Base-by-base conservation (phyloP, 1,140 invertebrate species). In the Hydropsyche tenuis region DNA sequence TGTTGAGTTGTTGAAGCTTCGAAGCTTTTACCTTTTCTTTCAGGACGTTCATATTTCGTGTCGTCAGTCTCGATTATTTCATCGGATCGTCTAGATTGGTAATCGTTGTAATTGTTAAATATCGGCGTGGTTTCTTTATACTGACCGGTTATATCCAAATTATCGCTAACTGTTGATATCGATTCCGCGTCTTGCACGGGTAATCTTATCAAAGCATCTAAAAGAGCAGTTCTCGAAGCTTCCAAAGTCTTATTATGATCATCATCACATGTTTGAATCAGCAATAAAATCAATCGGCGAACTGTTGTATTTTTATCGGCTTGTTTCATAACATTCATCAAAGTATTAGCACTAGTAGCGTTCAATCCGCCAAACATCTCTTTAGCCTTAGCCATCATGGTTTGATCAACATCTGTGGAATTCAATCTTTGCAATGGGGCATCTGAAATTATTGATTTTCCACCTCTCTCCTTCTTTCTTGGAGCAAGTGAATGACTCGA, bases 281-380 rank as follows among this genome's bases (percentile, higher is more conserved):
- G 82, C 12, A 94, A 80, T 9, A 94, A 80, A 43, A 94, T 89
- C 14, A 94, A 81, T 60, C 92, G 88, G 69, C 90, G 85, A 0
- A 93, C 90, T 0, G 91, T 90, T 51, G 89, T 89, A 80, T 93
- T 93, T 70, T 87, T 89, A 78, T 91, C 89, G 1, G 92, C 92
- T 81, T 93, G 89, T 77, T 91, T 90, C 92, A 94, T 94, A 5
- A 93, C 90, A 72, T 89, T 88, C 86, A 92, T 91, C 46, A 94
- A 81, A 62, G 91, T 91, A 77, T 90, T 87, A 0, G 90, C 88
- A 75, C 91, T 91, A 0, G 91, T 89, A 37, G 89, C 89, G 78
- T 94, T 94, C 45, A 94, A 84, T 11, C 88, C 90, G 0, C 89
- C 89, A 78, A 93, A 90, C 79, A 93, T 90, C 80, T 91, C 87